These are phyloP conservation scores for Geotrypetes seraphini DNA, from an alignment of 2,797 vertebrate genomes.

Conservation along the genomic window DNA sequence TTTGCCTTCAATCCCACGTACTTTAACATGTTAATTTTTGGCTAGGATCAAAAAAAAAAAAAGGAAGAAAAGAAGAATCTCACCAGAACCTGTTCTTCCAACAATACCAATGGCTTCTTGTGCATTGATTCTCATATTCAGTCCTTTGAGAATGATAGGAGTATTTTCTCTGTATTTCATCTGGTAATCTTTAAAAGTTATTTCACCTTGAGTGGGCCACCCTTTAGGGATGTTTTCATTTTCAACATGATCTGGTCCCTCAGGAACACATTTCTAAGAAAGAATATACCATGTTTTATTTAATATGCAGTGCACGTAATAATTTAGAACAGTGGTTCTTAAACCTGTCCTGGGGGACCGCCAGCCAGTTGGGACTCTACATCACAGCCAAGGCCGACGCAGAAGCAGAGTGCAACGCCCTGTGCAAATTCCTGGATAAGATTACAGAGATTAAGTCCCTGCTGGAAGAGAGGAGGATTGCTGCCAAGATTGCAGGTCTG, in stretches of 20 bases:
- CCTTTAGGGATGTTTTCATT: constrained; percentile 29
- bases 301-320: neutral
- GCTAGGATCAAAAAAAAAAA: no score
- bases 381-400: no score
- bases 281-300: neutral
- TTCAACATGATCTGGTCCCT: constrained; percentile 39
- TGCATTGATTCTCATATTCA: constrained; percentile 48
- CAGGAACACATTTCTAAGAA: constrained; percentile 49
- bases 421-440: no score
- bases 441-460: no score
- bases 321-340: no score
- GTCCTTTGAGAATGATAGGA: constrained; percentile 54
- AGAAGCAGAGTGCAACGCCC: no score
- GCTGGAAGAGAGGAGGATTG: no score
- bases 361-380: no score
- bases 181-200: constrained; percentile 59
- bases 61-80: constrained; percentile 10
- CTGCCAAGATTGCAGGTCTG: no score
- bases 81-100: constrained; percentile 68
- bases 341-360: no score
- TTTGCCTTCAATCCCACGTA: no score
- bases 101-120: constrained; percentile 73
- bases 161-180: constrained; percentile 69
- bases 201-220: constrained; percentile 58
- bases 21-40: no score